Evolutionary conservation across 1,140 invertebrate species (phyloP).

Genomic region (Carcinoscorpius rotundicauda): DNA sequence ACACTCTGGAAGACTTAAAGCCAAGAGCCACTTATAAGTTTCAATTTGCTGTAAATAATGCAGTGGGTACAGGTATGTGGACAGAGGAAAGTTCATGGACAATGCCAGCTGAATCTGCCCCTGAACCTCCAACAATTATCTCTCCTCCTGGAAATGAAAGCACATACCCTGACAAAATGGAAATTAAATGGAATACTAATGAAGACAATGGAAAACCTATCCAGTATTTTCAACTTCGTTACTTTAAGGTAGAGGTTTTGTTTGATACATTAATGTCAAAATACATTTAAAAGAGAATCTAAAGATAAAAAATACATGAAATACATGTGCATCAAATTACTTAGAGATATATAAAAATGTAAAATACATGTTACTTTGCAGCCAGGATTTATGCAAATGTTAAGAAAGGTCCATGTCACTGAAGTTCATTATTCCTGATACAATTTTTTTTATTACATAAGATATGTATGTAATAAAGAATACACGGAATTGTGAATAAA

Average conservation of each 20-base stretch:
- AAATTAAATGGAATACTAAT: slow-evolving; percentile 61
- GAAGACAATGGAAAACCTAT: slow-evolving; percentile 79
- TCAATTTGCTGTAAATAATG: slow-evolving; percentile 68
- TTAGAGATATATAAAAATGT: too few relatives aligned
- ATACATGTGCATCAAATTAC: too few relatives aligned
- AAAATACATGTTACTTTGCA: slow-evolving; percentile 29
- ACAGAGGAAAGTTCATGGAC: slow-evolving; percentile 39
- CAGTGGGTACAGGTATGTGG: slow-evolving; percentile 65
- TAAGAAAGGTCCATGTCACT: too few relatives aligned
- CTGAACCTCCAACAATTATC: slow-evolving; percentile 25
- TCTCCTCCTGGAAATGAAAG: slow-evolving; percentile 32
- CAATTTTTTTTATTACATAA: too few relatives aligned
- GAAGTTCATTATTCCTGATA: too few relatives aligned
- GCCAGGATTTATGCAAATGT: too few relatives aligned
- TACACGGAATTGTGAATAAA: too few relatives aligned
- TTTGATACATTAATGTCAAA: too few relatives aligned
- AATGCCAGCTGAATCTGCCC: slow-evolving; percentile 21
- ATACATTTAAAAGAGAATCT: too few relatives aligned
- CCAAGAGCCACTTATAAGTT: slow-evolving; percentile 71
- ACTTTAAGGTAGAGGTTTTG: slow-evolving; percentile 48
- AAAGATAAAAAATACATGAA: too few relatives aligned
- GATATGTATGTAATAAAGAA: too few relatives aligned
- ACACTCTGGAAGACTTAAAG: slow-evolving; percentile 58
- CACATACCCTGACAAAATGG: slow-evolving; percentile 57
- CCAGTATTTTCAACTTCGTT: slow-evolving; percentile 63